A percentile compares a stretch with the other conserved stretches of the same genome.
These are phyloP conservation scores for Amblyteles armatorius DNA, from an alignment of 2,888 invertebrate genomes.

Conservation along the genomic window DNA sequence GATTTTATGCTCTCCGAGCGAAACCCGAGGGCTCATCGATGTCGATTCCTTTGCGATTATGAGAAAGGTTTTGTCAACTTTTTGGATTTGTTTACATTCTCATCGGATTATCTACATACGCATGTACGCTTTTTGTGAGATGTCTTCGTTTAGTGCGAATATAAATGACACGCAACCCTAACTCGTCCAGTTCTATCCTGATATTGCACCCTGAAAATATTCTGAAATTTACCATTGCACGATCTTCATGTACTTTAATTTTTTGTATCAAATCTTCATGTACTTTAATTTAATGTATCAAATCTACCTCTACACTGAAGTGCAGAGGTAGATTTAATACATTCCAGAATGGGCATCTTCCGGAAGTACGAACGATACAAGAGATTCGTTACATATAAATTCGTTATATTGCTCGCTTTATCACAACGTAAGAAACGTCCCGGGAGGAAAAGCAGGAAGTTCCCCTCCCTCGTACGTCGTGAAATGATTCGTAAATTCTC, in stretches of 20 bases:
- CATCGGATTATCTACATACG: conserved; percentile 14
- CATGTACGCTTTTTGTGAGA: conserved; percentile 12
- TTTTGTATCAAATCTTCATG: too few relatives aligned
- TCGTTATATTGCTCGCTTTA: not conserved
- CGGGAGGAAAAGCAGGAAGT: not conserved
- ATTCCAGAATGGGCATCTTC: not conserved
- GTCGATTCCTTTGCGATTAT: not conserved
- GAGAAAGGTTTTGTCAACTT: conserved; percentile 17
- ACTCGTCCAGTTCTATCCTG: not conserved
- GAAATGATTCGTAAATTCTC: conserved; percentile 12
- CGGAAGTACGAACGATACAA: not conserved
- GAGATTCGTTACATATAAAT: not conserved
- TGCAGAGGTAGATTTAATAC: too few relatives aligned
- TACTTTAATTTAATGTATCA: too few relatives aligned
- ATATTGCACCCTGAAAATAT: not conserved
- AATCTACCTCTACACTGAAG: too few relatives aligned
- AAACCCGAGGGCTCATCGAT: not conserved
- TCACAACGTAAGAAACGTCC: not conserved
- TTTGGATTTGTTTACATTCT: conserved; percentile 33
- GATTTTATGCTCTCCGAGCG: not conserved
- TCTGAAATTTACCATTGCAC: not conserved
- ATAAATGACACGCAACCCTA: conserved; percentile 2
- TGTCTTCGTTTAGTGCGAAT: conserved; percentile 20
- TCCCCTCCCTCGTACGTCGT: not conserved
- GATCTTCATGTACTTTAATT: not conserved